Percentiles rank a stretch among this genome's conserved stretches.
Evolutionary conservation across 1,140 invertebrate genomes (phyloP).

Genomic region (Drosophila novamexicana): DNA sequence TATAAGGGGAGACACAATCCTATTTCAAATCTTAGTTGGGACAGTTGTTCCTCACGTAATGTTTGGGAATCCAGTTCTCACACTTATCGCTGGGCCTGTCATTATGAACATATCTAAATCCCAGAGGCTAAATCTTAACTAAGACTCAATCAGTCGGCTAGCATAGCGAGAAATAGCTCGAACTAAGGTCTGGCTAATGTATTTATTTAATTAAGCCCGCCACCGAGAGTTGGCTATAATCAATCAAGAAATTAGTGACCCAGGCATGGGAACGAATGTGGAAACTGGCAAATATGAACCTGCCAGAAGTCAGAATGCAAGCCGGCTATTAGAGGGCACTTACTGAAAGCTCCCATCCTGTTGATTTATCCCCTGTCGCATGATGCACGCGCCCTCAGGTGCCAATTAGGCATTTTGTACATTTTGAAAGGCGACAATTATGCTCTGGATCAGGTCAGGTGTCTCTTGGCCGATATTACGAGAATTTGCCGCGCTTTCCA

Average conservation of each 20-base stretch:
- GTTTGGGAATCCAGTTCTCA: too few relatives aligned
- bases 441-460: slow-evolving; percentile 30
- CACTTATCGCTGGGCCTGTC: background rate
- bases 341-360: slow-evolving; percentile 8
- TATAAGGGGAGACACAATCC: too few relatives aligned
- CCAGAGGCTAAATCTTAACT: background rate
- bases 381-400: slow-evolving; percentile 39
- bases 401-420: slow-evolving; percentile 78
- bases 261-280: slow-evolving; percentile 9
- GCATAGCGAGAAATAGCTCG: background rate
- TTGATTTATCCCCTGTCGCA: slow-evolving; percentile 18
- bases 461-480: slow-evolving; percentile 30
- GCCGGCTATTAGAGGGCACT: slow-evolving; percentile 26
- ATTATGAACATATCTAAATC: background rate
- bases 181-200: background rate
- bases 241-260: slow-evolving; percentile 29
- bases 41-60: too few relatives aligned
- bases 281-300: background rate
- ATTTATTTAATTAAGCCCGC: slow-evolving; percentile 2
- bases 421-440: slow-evolving; percentile 69
- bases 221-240: slow-evolving; percentile 19
- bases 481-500: slow-evolving; percentile 31
- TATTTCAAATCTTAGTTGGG: too few relatives aligned
- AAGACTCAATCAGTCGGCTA: slow-evolving; percentile 17
- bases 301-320: background rate